Evolutionary conservation across 2,888 invertebrate genomes (phyloP).

Genomic region (Agrotis ipsilon): DNA sequence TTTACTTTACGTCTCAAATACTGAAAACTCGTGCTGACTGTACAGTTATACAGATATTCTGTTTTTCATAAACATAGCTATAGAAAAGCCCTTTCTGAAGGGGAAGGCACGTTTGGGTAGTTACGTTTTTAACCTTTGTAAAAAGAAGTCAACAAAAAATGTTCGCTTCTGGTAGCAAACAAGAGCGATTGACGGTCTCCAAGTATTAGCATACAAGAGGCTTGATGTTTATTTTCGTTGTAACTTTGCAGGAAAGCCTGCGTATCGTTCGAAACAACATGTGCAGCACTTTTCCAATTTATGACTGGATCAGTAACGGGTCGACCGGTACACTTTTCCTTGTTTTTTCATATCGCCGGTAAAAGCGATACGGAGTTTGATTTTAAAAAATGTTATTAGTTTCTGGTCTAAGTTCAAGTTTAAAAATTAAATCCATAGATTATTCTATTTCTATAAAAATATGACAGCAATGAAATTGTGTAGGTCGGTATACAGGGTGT

Average conservation of each 20-base stretch:
- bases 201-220: constrained; percentile 40
- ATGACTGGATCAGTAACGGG: constrained; percentile 9
- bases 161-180: background rate
- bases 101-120: background rate
- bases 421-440: background rate
- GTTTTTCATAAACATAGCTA: no score
- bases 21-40: no score
- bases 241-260: constrained; percentile 18
- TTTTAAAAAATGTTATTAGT: background rate
- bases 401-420: background rate
- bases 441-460: background rate
- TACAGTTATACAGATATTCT: constrained; percentile 1
- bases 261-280: constrained; percentile 30
- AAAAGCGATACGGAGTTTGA: background rate
- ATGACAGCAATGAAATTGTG: background rate
- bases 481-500: no score
- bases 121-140: background rate
- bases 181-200: constrained; percentile 8
- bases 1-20: no score
- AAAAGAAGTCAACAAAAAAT: constrained; percentile 15
- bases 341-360: background rate
- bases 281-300: constrained; percentile 41
- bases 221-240: constrained; percentile 39
- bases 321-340: background rate
- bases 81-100: no score